A percentile compares a stretch with the other conserved stretches of the same genome.
Conservation (phyloP, 2,113 vertebrate species). For the Beaufortia kweichowensis region DNA sequence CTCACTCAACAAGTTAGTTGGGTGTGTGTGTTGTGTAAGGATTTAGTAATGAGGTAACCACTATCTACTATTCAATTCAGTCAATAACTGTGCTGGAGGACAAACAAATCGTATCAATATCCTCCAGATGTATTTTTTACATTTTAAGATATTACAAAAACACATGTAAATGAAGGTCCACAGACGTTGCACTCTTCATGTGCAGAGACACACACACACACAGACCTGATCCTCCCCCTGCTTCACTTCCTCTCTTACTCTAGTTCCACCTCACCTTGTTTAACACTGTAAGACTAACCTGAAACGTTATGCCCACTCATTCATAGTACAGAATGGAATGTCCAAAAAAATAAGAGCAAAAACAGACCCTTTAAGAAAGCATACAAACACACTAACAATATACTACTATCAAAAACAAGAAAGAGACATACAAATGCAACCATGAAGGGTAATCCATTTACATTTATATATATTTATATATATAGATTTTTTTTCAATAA, state of each 20-base stretch:
- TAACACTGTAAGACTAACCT: slow-evolving; percentile 45
- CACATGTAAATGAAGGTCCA: slow-evolving; percentile 25
- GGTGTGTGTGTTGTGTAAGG: slow-evolving; percentile 26
- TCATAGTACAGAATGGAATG: slow-evolving; percentile 57
- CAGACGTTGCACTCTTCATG: slow-evolving; percentile 45
- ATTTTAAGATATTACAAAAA: background rate
- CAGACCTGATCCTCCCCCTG: background rate
- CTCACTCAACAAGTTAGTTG: background rate
- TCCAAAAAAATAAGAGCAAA: slow-evolving; percentile 36
- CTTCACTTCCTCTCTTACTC: background rate
- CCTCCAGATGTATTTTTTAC: slow-evolving; percentile 10
- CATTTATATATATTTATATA: slow-evolving; percentile 41
- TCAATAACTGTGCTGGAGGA: slow-evolving; percentile 29
- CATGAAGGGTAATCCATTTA: slow-evolving; percentile 44
- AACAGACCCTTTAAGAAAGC: slow-evolving; percentile 39
- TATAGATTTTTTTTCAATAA: slow-evolving; percentile 34
- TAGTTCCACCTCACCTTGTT: slow-evolving; percentile 15
- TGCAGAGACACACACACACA: slow-evolving; percentile 3
- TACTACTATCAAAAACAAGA: slow-evolving; percentile 40
- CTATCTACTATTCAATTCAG: slow-evolving; percentile 35
- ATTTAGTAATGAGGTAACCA: slow-evolving; percentile 35
- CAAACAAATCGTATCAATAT: background rate
- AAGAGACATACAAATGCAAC: slow-evolving; percentile 42
- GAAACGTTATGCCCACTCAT: slow-evolving; percentile 33
- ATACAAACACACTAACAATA: slow-evolving; percentile 39